These are phyloP conservation scores for Serrognathus titanus DNA, from an alignment of 2,888 invertebrate genomes.

Conservation along the genomic window DNA sequence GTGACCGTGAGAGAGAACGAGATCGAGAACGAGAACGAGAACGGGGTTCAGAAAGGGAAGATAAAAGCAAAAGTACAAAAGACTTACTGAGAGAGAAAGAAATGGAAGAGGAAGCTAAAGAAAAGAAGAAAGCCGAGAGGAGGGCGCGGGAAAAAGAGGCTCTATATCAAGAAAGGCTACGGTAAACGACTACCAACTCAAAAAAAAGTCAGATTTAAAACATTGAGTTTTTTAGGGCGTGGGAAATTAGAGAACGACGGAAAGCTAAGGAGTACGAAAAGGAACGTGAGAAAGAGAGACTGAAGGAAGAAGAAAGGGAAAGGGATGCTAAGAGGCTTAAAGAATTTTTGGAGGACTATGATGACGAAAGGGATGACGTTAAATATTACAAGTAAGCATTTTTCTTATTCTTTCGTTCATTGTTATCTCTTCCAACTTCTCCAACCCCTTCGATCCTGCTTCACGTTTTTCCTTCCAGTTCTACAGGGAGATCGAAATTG, in stretches of 20 bases:
- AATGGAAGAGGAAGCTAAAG: slow-evolving; percentile 89
- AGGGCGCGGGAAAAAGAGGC: slow-evolving; percentile 92
- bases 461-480: too few relatives aligned
- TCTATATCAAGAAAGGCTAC: slow-evolving; percentile 85
- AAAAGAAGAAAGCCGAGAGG: slow-evolving; percentile 85
- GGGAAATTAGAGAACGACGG: slow-evolving; percentile 88
- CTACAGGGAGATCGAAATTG: too few relatives aligned
- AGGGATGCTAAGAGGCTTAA: slow-evolving; percentile 91
- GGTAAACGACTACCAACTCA: slow-evolving; percentile 26
- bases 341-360: slow-evolving; percentile 98
- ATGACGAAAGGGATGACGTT: slow-evolving; percentile 94
- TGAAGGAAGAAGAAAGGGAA: slow-evolving; percentile 82
- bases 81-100: slow-evolving; percentile 75
- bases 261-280: slow-evolving; percentile 88
- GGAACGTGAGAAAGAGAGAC: slow-evolving; percentile 79
- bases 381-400: slow-evolving; percentile 85
- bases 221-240: slow-evolving; percentile 52
- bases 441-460: too few relatives aligned
- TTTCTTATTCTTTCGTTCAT: neutral
- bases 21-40: slow-evolving; percentile 58
- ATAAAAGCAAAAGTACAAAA: slow-evolving; percentile 51
- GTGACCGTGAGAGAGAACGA: slow-evolving; percentile 61
- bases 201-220: neutral
- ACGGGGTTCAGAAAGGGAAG: slow-evolving; percentile 51
- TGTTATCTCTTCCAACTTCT: too few relatives aligned